phyloP scores from a whole-genome alignment of 1,140 invertebrate genomes.

The Anadara kagoshimensis region DNA sequence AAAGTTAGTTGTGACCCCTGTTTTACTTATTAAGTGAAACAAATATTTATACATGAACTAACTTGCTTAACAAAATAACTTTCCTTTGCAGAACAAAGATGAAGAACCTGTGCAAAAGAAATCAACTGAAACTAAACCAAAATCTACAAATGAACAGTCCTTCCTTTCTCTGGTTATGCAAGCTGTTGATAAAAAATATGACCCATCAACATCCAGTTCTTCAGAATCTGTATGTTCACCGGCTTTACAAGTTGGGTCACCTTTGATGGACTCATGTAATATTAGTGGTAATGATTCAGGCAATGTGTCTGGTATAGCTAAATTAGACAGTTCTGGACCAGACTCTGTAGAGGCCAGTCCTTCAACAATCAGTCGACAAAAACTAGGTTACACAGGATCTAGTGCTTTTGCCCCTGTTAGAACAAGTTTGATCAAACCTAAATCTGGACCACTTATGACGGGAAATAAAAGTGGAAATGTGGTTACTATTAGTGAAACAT shows the following conservation, averaged over 20 bases:
- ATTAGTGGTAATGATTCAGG: too few species aligned
- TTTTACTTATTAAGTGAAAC: too few species aligned
- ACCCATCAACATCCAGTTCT: constrained; percentile 15
- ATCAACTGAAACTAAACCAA: too few species aligned
- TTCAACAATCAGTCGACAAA: constrained; percentile 15
- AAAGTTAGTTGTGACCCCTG: too few species aligned
- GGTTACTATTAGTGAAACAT: neutral
- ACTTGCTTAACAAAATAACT: too few species aligned
- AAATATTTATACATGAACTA: too few species aligned
- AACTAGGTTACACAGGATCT: constrained; percentile 18
- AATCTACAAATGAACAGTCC: neutral
- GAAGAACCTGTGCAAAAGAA: too few species aligned
- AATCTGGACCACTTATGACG: constrained; percentile 19
- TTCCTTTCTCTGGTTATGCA: constrained; percentile 12
- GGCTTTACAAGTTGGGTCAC: neutral
- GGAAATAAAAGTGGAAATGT: neutral
- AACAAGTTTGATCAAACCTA: constrained; percentile 17
- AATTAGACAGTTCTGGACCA: constrained; percentile 8
- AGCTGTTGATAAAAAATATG: constrained; percentile 20
- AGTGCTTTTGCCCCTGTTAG: constrained; percentile 30
- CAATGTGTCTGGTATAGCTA: constrained; percentile 8
- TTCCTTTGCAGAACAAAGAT: too few species aligned
- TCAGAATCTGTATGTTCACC: neutral
- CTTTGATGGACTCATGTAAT: neutral
- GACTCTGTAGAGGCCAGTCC: constrained; percentile 19